Evolutionary conservation across 2,797 vertebrate species (phyloP), one percentile per base, ranked within the genome.

Genomic region (Gymnothorax javanicus): DNA sequence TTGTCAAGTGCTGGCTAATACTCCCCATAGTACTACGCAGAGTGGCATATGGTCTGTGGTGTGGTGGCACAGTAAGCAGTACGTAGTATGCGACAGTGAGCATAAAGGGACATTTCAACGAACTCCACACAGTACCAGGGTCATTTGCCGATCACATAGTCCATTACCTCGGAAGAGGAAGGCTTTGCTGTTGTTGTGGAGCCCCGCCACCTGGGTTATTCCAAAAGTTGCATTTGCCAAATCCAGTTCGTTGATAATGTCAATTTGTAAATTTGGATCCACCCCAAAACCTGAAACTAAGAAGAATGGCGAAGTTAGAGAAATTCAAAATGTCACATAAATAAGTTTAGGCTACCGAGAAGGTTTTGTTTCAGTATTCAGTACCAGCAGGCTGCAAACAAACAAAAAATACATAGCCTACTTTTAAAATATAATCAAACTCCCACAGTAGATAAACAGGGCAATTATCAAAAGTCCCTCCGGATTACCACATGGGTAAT

Each of bases 151-250:
- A 17, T 12, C 20, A 9, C 86, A 84, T 25, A 67, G 56, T 27
- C 20, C 84, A 89, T 96, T 97, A 99, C 98, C 98, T 97, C 97
- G 97, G 88, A 99, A 99, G 50, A 98, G 90, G 93, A 98, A 98
- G 0, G 98, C 97, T 97, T 97, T 99, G 96, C 96, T 99, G 94
- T 93, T 93, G 93, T 99, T 98, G 95, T 99, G 97, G 56, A 97
- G 92, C 89, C 98, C 98, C 0, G 96, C 93, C 92, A 98, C 97
- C 94, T 98, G 97, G 27, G 96, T 97, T 93, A 99, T 96, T 92
- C 98, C 98, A 90, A 95, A 92, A 33, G 97, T 98, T 89, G 96
- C 96, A 89, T 99, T 98, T 88, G 96, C 94, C 86, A 97, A 96
- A 94, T 98, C 97, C 90, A 99, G 94, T 90, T 99, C 98, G 33